Base-by-base conservation (phyloP, 2,113 vertebrate species). In the Oenanthe oenanthe region DNA sequence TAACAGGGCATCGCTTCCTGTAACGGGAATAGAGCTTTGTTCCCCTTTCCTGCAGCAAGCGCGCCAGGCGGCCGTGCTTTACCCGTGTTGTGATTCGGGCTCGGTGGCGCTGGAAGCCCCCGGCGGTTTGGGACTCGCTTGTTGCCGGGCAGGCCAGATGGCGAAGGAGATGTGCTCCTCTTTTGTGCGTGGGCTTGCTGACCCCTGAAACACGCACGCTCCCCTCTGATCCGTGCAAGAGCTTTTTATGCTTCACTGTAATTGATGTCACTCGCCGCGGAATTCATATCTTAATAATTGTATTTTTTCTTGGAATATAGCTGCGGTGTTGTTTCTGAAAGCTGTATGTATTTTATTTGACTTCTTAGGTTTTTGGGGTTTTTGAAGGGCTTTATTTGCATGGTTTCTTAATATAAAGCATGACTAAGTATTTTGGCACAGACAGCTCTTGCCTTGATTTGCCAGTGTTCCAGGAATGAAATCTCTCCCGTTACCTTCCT, bases 191-290 rank as follows among this genome's bases (percentile, higher is more conserved):
- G 38, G 2, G 0, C 17, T 2, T 6, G 31, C 4, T 50, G 0
- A 3, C 10, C 38, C 0, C 61, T 5, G 36, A 7, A 8, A 29
- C 54, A 10, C 1, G 2, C 6, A 0, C 7, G 8, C 5, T 0
- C 25, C 25, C 20, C 42, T 7, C 32, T 47, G 18, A 5, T 4
- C 70, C 10, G 0, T 4, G 38, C 18, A 1, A 32, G 20, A 45
- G 29, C 21, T 18, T 21, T 16, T 22, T 17, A 2, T 4, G 1
- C 57, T 17, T 65, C 15, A 0, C 10, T 9, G 14, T 17, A 34
- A 28, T 13, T 36, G 7, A 8, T 16, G 43, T 13, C 34, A 2
- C 43, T 50, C 32, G 1, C 16, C 21, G 0, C 10, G 28, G 40
- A 25, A 31, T 29, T 38, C 6, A 42, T 31, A 9, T 42, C 20